These are phyloP conservation scores for Turnix velox DNA, from an alignment of 2,113 vertebrate genomes.

Conservation along the genomic window DNA sequence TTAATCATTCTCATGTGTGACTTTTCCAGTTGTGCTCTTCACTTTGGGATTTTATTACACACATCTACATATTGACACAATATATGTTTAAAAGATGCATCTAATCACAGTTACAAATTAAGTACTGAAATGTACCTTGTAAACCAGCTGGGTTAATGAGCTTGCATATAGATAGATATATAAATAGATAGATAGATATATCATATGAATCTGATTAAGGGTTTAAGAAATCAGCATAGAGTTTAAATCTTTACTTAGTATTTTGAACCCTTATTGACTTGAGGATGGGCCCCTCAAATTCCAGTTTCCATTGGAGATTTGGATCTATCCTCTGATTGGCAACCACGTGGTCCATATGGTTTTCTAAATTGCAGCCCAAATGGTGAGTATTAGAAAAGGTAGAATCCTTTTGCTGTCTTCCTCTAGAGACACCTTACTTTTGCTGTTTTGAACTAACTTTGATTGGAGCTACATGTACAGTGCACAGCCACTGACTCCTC, in stretches of 20 bases:
- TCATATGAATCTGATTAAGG: neutral
- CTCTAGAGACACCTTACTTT: neutral
- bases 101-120: conserved; percentile 8
- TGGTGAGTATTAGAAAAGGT: neutral
- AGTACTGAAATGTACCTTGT: neutral
- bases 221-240: neutral
- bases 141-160: neutral
- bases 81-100: neutral
- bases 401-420: neutral
- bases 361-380: neutral
- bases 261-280: neutral
- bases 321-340: neutral
- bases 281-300: neutral
- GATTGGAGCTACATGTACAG: neutral
- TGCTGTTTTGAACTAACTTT: neutral
- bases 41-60: neutral
- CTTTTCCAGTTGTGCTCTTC: neutral
- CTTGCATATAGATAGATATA: too few relatives aligned
- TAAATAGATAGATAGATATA: too few relatives aligned
- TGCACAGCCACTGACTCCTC: neutral
- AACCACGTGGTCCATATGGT: neutral
- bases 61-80: neutral
- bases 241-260: neutral
- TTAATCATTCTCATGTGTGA: conserved; percentile 25
- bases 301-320: neutral